Conservation (phyloP, 37 sponge, comb jelly and placozoan species). For the Petrosia ficiformis region DNA sequence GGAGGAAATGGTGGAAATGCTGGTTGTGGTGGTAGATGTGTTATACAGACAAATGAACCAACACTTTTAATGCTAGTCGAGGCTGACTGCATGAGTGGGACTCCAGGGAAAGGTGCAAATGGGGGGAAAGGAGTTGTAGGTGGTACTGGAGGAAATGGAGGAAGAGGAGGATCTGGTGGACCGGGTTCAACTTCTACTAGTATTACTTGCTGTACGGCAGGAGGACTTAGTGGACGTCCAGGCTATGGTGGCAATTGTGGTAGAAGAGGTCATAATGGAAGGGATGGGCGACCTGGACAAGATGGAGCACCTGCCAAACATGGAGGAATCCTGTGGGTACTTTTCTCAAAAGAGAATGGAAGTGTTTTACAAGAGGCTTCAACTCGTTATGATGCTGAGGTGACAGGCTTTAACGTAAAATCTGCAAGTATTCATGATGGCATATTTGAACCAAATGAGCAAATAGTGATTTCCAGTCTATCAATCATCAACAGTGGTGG, state of each 20-base stretch:
- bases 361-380: constrained; percentile 27
- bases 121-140: constrained; percentile 61
- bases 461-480: constrained; percentile 36
- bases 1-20: constrained; percentile 74
- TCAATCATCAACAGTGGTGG: constrained; percentile 52
- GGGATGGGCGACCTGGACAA: constrained; percentile 4
- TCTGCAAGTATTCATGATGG: constrained; percentile 67
- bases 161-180: constrained; percentile 34
- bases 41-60: constrained; percentile 40
- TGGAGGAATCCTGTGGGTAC: constrained; percentile 61
- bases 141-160: constrained; percentile 53
- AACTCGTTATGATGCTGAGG: constrained; percentile 46
- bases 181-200: constrained; percentile 14
- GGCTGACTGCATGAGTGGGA: constrained; percentile 53
- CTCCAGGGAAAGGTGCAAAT: constrained; percentile 36
- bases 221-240: constrained; percentile 13
- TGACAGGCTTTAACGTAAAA: constrained; percentile 10
- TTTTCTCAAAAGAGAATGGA: constrained; percentile 37
- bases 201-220: constrained; percentile 10
- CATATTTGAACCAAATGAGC: constrained; percentile 84
- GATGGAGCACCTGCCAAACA: constrained; percentile 19
- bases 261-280: constrained; percentile 3
- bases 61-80: constrained; percentile 69
- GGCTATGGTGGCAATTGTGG: constrained; percentile 18
- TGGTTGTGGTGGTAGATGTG: constrained; percentile 55